A percentile compares a stretch with the other conserved stretches of the same genome.
These are phyloP conservation scores for Vimba vimba DNA, from an alignment of 2,113 vertebrate species.

Conservation along the genomic window DNA sequence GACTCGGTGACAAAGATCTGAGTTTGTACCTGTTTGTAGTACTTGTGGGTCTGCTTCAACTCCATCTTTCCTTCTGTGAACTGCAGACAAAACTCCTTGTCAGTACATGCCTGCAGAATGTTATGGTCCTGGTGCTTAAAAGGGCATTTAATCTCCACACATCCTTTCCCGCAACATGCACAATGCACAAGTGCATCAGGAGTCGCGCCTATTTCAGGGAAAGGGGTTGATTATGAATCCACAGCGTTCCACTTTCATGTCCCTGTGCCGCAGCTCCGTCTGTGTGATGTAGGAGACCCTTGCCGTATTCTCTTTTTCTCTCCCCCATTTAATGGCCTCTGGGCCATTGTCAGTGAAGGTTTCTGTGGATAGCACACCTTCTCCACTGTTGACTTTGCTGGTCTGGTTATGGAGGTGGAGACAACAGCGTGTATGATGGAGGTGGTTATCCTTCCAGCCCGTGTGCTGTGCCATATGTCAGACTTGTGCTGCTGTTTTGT, in stretches of 20 bases:
- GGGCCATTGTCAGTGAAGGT: slow-evolving; percentile 2
- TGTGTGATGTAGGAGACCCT: slow-evolving; percentile 26
- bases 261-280: slow-evolving; percentile 10
- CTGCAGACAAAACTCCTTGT: too few relatives aligned
- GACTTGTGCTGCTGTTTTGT: slow-evolving; percentile 16
- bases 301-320: slow-evolving; percentile 11
- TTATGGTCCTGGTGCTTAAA: too few relatives aligned
- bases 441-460: slow-evolving; percentile 19
- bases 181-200: slow-evolving; percentile 25
- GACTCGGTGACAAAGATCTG: too few relatives aligned
- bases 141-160: too few relatives aligned
- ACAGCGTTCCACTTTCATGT: slow-evolving; percentile 22
- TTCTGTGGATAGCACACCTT: slow-evolving; percentile 32
- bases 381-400: slow-evolving; percentile 32
- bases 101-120: too few relatives aligned
- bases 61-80: too few relatives aligned
- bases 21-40: too few relatives aligned
- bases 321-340: slow-evolving; percentile 26
- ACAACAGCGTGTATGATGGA: slow-evolving; percentile 23
- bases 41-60: too few relatives aligned
- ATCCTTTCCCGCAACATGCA: slow-evolving; percentile 26
- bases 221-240: slow-evolving; percentile 25
- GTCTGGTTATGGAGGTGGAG: slow-evolving; percentile 32
- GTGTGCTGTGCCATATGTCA: slow-evolving; percentile 14
- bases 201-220: slow-evolving; percentile 8